phyloP scores from a whole-genome alignment of 2,888 invertebrate genomes.

The Anarsia innoxiella region DNA sequence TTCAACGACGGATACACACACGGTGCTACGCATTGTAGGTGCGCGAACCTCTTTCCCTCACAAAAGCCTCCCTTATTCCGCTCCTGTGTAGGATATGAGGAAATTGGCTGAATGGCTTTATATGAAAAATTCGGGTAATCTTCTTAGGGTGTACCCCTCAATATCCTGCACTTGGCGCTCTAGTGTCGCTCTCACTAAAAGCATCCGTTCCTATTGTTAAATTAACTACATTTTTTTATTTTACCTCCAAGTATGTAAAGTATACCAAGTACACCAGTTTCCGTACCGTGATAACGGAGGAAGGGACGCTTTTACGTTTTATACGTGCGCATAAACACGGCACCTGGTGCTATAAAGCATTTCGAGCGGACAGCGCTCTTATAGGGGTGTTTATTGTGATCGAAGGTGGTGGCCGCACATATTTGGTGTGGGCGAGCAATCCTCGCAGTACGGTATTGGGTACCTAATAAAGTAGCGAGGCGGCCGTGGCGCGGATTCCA shows the following conservation, averaged over 20 bases:
- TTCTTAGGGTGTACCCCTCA: conserved; percentile 56
- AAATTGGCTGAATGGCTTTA: conserved; percentile 73
- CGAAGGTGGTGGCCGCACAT: conserved; percentile 37
- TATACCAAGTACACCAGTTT: conserved; percentile 6
- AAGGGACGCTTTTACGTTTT: conserved; percentile 36
- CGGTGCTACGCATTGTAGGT: conserved; percentile 61
- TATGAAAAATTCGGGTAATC: conserved; percentile 72
- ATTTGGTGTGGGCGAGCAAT: conserved; percentile 26
- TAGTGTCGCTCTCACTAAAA: conserved; percentile 40
- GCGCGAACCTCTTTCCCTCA: conserved; percentile 65
- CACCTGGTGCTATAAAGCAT: conserved; percentile 51
- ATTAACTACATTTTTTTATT: conserved; percentile 25
- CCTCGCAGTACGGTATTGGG: conserved; percentile 21
- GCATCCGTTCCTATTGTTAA: conserved; percentile 39
- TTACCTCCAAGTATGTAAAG: conserved; percentile 4
- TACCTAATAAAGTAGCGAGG: conserved; percentile 51
- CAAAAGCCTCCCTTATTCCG: conserved; percentile 71
- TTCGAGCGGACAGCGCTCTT: conserved; percentile 43
- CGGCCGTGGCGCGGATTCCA: conserved; percentile 38
- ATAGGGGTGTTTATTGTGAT: conserved; percentile 50
- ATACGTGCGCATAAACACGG: conserved; percentile 40
- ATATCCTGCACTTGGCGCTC: conserved; percentile 58
- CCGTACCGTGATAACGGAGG: conserved; percentile 8
- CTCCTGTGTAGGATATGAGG: conserved; percentile 69
- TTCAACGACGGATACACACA: conserved; percentile 45